Conservation (phyloP, 2,113 vertebrate genomes). For the Megaceryle torquata region DNA sequence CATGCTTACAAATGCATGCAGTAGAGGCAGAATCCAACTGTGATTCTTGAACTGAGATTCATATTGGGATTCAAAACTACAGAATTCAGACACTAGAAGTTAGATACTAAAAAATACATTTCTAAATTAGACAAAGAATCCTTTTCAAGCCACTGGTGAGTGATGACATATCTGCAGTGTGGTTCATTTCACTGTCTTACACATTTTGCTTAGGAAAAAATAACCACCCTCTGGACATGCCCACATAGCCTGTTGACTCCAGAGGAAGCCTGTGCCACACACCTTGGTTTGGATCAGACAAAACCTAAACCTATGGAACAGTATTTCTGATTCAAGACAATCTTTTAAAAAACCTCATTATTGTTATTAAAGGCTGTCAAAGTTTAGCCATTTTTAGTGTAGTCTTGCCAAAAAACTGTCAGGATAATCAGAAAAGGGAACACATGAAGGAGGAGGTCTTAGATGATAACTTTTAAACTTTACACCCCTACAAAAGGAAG, state of each 20-base stretch:
- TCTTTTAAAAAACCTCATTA: not conserved
- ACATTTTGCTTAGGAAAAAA: not conserved
- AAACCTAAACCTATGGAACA: not conserved
- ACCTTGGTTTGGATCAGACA: not conserved
- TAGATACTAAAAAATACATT: not conserved
- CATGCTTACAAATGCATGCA: not conserved
- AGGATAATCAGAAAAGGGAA: not conserved
- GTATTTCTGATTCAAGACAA: not conserved
- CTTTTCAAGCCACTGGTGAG: not conserved
- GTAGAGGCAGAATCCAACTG: not conserved
- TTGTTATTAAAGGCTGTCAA: not conserved
- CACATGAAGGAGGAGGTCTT: accelerated
- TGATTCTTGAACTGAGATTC: not conserved
- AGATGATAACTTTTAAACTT: not conserved
- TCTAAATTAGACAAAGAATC: not conserved
- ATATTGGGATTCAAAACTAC: no score
- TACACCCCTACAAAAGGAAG: not conserved
- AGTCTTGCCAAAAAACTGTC: not conserved
- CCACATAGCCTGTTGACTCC: not conserved
- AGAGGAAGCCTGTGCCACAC: not conserved
- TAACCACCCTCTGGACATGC: not conserved
- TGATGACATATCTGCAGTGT: not conserved
- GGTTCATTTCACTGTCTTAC: not conserved
- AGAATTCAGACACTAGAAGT: not conserved
- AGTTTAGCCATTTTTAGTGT: not conserved